Evolutionary conservation across 2,888 invertebrate species (phyloP).

Genomic region (Nymphalis c-album): DNA sequence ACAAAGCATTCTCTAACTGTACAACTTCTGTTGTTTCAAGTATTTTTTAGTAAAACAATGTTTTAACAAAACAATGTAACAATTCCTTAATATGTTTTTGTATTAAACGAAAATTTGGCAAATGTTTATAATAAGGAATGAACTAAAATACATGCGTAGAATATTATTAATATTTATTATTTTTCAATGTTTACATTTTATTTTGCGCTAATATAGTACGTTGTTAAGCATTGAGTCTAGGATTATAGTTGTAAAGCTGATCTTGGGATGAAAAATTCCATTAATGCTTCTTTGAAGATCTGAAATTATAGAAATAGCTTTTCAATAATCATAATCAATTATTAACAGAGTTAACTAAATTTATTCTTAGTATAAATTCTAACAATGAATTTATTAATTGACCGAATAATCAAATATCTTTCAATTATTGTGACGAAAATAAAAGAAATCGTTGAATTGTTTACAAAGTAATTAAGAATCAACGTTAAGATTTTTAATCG

Average conservation of each 20-base stretch:
- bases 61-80: neutral
- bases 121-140: neutral
- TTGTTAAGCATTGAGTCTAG: constrained; percentile 5
- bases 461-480: too few relatives aligned
- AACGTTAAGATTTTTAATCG: too few relatives aligned
- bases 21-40: neutral
- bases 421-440: too few relatives aligned
- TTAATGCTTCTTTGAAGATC: constrained; percentile 33
- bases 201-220: constrained; percentile 9
- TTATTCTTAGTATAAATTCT: too few relatives aligned
- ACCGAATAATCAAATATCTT: too few relatives aligned
- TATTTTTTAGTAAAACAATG: neutral
- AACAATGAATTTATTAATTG: too few relatives aligned
- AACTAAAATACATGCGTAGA: constrained; percentile 3
- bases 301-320: constrained; percentile 26
- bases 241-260: constrained; percentile 8
- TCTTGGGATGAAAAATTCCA: neutral
- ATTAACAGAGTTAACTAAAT: too few relatives aligned
- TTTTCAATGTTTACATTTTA: constrained; percentile 13
- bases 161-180: constrained; percentile 6
- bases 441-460: too few relatives aligned
- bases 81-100: too few relatives aligned
- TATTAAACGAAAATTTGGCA: too few relatives aligned
- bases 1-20: neutral
- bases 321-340: too few relatives aligned